Conservation (phyloP, 53 echinoderm and acorn worm species). For the Echinarachnius parma region DNA sequence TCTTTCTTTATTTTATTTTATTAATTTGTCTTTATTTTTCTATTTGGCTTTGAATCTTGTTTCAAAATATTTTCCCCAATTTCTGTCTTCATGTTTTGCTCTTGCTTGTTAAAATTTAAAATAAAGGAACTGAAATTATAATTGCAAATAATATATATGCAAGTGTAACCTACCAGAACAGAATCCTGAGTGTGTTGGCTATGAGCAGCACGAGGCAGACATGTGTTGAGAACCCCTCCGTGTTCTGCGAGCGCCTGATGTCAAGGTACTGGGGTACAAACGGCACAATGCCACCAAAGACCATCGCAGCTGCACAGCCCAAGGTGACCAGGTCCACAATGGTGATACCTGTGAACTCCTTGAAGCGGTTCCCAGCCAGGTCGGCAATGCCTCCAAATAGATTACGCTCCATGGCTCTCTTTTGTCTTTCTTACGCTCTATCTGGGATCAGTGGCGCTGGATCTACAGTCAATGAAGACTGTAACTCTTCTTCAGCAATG, state of each 20-base stretch:
- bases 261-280: slow-evolving; percentile 96
- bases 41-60: no score
- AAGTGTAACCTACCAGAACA: slow-evolving; percentile 84
- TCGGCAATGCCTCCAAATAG: slow-evolving; percentile 44
- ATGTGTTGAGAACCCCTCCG: slow-evolving; percentile 93
- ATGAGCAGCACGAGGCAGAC: slow-evolving; percentile 86
- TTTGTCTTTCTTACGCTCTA: not conserved
- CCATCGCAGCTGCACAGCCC: slow-evolving; percentile 80
- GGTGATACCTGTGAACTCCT: slow-evolving; percentile 51
- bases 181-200: slow-evolving; percentile 89
- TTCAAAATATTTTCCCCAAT: no score
- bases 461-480: no score
- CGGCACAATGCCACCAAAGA: slow-evolving; percentile 95
- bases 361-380: slow-evolving; percentile 8
- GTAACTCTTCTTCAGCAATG: no score
- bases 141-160: no score
- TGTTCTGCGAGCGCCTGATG: slow-evolving; percentile 85
- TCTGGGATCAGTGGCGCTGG: no score
- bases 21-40: no score
- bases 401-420: slow-evolving; percentile 39
- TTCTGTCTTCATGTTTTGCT: no score
- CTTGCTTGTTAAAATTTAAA: no score
- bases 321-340: slow-evolving; percentile 75
- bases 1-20: no score
- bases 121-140: no score